Conservation (phyloP, 2,113 vertebrate species). For the Montifringilla adamsi region DNA sequence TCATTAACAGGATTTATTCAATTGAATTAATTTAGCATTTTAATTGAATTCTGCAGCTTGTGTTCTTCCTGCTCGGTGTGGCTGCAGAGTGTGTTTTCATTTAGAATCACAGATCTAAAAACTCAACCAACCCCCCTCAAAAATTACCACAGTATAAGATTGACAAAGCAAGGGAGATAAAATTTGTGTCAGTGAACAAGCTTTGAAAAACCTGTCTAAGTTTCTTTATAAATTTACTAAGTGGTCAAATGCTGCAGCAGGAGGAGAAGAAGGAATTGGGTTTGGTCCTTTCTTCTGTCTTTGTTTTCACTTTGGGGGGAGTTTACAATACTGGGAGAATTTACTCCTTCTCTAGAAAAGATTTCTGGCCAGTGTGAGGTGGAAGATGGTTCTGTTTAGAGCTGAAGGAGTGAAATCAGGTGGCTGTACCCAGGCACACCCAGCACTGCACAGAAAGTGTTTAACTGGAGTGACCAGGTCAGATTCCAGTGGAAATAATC, state of each 20-base stretch:
- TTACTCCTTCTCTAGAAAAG: accelerated
- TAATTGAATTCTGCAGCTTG: slow-evolving; percentile 65
- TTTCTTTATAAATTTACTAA: background rate
- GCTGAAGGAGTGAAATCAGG: background rate
- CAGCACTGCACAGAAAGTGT: background rate
- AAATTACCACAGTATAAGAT: background rate
- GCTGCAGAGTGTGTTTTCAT: background rate
- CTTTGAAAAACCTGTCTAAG: background rate
- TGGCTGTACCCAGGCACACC: background rate
- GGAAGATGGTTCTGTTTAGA: background rate
- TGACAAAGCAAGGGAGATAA: background rate
- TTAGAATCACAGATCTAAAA: slow-evolving; percentile 2
- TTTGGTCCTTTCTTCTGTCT: background rate
- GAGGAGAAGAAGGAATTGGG: background rate
- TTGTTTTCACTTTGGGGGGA: background rate
- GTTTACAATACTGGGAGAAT: background rate
- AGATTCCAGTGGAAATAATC: background rate
- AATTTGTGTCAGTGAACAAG: background rate
- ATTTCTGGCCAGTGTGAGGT: background rate
- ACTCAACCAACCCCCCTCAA: background rate
- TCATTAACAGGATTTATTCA: slow-evolving; percentile 69
- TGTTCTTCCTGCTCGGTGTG: slow-evolving; percentile 6
- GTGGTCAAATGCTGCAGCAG: accelerated
- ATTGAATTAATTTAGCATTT: slow-evolving; percentile 72
- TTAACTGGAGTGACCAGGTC: background rate